Evolutionary conservation across 2,888 invertebrate genomes (phyloP).

Genomic region (Spialia ferax): DNA sequence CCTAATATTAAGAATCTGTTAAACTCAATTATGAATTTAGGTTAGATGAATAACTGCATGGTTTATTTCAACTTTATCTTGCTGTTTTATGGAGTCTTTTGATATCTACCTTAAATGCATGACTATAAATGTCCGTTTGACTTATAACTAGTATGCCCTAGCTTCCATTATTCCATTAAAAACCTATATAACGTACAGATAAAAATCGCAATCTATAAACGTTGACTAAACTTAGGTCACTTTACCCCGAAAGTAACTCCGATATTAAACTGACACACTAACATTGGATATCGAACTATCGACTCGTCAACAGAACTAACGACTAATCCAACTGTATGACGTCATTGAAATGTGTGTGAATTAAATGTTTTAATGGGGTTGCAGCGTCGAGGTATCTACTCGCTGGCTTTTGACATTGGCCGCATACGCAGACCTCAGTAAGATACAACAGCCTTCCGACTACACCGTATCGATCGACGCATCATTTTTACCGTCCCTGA

Average conservation of each 20-base stretch:
- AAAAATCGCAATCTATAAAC: not conserved
- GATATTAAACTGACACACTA: conserved; percentile 43
- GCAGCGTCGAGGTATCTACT: conserved; percentile 87
- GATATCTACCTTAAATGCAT: conserved; percentile 17
- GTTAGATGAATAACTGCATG: conserved; percentile 68
- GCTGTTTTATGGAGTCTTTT: not conserved
- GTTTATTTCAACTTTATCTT: conserved; percentile 32
- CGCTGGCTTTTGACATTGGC: conserved; percentile 87
- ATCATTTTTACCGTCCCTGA: conserved; percentile 82
- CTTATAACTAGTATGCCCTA: conserved; percentile 51
- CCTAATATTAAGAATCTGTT: conserved; percentile 16
- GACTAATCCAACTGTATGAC: conserved; percentile 63
- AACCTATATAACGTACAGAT: conserved; percentile 16
- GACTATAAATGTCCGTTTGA: conserved; percentile 36
- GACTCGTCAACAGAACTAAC: conserved; percentile 68
- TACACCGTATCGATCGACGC: conserved; percentile 77
- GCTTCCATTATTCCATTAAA: conserved; percentile 46
- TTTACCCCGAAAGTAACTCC: not conserved
- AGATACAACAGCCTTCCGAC: conserved; percentile 78
- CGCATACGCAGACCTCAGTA: conserved; percentile 76
- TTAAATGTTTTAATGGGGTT: conserved; percentile 83
- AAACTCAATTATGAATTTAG: not conserved
- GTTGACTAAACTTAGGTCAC: no score
- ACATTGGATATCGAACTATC: conserved; percentile 53
- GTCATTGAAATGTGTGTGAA: conserved; percentile 71